These are phyloP conservation scores for Amniataba percoides DNA, from an alignment of 2,797 vertebrate genomes.

Conservation along the genomic window DNA sequence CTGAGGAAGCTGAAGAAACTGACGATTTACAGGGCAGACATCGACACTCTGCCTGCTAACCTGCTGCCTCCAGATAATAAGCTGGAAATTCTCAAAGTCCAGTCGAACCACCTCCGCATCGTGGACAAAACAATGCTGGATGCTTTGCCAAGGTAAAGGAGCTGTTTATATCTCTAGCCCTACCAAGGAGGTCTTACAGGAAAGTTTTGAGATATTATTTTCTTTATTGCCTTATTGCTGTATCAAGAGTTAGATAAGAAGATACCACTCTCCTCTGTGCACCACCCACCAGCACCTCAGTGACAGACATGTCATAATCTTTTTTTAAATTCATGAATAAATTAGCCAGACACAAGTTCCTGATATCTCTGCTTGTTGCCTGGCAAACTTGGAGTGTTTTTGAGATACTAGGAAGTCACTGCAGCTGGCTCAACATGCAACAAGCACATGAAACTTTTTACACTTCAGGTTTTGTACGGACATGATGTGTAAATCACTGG, in stretches of 20 bases:
- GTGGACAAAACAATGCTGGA: conserved; percentile 32
- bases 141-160: conserved; percentile 33
- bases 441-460: too few relatives aligned
- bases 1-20: conserved; percentile 35
- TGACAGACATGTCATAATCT: too few relatives aligned
- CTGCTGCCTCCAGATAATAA: conserved; percentile 47
- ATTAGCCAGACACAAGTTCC: background rate
- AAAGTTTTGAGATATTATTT: background rate
- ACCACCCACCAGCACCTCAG: too few relatives aligned
- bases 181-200: background rate
- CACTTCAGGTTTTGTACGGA: too few relatives aligned
- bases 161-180: background rate
- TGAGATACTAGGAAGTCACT: too few relatives aligned
- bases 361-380: background rate
- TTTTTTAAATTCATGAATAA: too few relatives aligned
- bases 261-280: background rate
- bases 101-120: conserved; percentile 48
- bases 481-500: too few relatives aligned
- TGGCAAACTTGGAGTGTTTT: too few relatives aligned
- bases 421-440: too few relatives aligned
- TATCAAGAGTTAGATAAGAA: background rate
- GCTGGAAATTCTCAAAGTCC: conserved; percentile 36
- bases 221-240: too few relatives aligned
- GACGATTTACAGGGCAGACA: conserved; percentile 31
- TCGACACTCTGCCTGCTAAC: conserved; percentile 36